A percentile compares a stretch with the other conserved stretches of the same genome.
phyloP scores from a whole-genome alignment of 92 coral and sea anemone species.

The Porites cylindrica region DNA sequence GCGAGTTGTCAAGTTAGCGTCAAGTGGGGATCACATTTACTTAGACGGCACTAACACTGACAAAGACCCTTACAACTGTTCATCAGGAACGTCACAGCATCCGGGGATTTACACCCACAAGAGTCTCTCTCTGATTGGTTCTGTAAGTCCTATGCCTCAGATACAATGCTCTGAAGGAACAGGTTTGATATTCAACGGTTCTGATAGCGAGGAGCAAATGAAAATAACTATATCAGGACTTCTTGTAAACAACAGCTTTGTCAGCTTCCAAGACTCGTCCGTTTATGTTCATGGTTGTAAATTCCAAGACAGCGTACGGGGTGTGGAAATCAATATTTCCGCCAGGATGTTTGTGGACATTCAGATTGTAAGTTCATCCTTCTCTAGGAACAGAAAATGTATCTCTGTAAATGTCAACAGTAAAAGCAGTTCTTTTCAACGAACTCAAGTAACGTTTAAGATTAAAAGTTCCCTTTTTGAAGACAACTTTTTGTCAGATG shows the following conservation, averaged over 20 bases:
- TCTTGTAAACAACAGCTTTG: not conserved
- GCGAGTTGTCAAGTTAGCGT: not conserved
- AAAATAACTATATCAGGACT: not conserved
- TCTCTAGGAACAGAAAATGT: not conserved
- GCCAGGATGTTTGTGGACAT: not conserved
- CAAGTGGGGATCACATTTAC: slow-evolving; percentile 13
- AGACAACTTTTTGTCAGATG: not conserved
- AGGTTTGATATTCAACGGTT: not conserved
- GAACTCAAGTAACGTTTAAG: not conserved
- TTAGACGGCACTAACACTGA: slow-evolving; percentile 54
- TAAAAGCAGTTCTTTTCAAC: not conserved
- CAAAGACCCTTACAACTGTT: slow-evolving; percentile 29
- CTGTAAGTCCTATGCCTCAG: no score
- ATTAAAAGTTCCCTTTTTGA: no score
- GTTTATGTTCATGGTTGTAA: not conserved
- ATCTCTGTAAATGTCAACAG: not conserved
- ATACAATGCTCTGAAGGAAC: no score
- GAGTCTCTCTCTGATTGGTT: no score
- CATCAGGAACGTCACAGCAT: no score
- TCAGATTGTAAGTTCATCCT: not conserved
- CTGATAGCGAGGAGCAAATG: not conserved
- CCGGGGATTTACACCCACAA: no score
- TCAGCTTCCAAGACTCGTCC: not conserved
- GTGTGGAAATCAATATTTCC: not conserved
- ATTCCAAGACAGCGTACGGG: not conserved